phyloP scores from a whole-genome alignment of 2,797 vertebrate genomes.

The Helarctos malayanus region DNA sequence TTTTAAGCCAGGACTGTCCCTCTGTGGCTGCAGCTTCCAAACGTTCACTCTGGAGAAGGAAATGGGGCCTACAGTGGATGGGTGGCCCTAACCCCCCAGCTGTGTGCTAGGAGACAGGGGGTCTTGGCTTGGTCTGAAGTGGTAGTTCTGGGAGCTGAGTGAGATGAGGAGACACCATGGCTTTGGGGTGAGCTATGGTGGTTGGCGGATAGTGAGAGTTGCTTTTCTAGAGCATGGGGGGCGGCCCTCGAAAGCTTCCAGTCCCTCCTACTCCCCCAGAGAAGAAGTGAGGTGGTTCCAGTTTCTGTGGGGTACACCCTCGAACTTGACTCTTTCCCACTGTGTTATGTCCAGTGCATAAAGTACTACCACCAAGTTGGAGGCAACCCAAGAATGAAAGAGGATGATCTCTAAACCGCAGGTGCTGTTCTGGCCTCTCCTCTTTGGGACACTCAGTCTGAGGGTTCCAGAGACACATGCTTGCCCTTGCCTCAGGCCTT shows the following conservation, averaged over 20 bases:
- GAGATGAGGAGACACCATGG: neutral
- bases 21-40: neutral
- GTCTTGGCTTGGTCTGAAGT: neutral
- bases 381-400: neutral
- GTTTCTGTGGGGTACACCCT: neutral
- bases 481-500: neutral
- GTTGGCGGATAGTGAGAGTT: neutral
- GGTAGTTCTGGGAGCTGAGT: neutral
- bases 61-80: fast-evolving
- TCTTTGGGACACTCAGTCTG: neutral
- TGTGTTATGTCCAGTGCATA: neutral
- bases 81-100: neutral
- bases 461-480: neutral
- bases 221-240: neutral
- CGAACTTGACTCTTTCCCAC: neutral
- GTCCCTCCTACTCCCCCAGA: neutral
- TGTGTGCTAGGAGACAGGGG: neutral
- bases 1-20: neutral
- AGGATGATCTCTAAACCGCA: neutral
- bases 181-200: neutral
- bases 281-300: neutral
- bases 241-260: neutral
- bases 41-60: neutral
- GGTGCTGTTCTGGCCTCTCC: neutral
- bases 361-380: neutral